A percentile compares a stretch with the other conserved stretches of the same genome.
These are phyloP conservation scores for Siniperca undulata DNA, from an alignment of 2,797 vertebrate genomes.

Conservation along the genomic window DNA sequence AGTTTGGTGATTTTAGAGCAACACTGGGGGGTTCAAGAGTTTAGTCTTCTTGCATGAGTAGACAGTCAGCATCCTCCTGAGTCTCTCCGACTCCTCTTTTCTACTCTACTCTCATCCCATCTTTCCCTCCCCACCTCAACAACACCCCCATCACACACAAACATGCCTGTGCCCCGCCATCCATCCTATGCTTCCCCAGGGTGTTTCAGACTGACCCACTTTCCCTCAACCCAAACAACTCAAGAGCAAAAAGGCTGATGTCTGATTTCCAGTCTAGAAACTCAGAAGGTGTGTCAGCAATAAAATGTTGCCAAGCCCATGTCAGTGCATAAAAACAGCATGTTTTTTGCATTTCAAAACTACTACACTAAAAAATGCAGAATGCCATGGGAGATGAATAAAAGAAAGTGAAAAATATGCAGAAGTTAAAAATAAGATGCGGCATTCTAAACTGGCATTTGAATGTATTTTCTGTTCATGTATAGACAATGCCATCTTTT, in stretches of 20 bases:
- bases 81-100: constrained; percentile 9
- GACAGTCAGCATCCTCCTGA: constrained; percentile 41
- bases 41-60: constrained; percentile 43
- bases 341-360: constrained; percentile 19
- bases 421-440: background rate
- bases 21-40: constrained; percentile 41
- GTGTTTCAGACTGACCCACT: constrained; percentile 76
- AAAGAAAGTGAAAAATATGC: constrained; percentile 9
- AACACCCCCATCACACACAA: constrained; percentile 11
- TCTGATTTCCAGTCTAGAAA: constrained; percentile 65
- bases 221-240: constrained; percentile 73
- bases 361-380: constrained; percentile 35
- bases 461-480: constrained; percentile 19
- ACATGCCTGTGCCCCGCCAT: constrained; percentile 46
- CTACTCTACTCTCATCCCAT: constrained; percentile 13
- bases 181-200: constrained; percentile 61
- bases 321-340: background rate
- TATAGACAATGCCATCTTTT: constrained; percentile 40
- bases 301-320: constrained; percentile 23
- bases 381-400: constrained; percentile 1
- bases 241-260: constrained; percentile 65
- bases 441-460: background rate
- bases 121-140: background rate
- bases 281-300: constrained; percentile 63
- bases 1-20: background rate